Evolutionary conservation across 2,797 vertebrate genomes (phyloP).

Genomic region (Triplophysa yarkandensis): DNA sequence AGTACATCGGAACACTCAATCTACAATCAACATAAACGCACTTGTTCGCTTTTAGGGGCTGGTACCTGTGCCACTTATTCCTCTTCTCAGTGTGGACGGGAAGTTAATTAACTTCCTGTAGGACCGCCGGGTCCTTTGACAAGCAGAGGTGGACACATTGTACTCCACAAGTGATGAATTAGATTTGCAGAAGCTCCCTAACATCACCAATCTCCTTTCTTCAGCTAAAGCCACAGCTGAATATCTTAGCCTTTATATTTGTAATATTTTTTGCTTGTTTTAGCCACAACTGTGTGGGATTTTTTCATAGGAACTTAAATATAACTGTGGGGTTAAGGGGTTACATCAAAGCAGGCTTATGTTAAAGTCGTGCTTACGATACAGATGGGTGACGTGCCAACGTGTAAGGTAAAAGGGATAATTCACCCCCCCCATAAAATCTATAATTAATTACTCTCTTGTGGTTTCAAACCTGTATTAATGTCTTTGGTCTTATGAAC

Average conservation of each 20-base stretch:
- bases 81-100: conserved; percentile 57
- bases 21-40: conserved; percentile 14
- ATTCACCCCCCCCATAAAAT: too few relatives aligned
- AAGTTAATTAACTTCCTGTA: conserved; percentile 74
- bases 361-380: neutral
- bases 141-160: conserved; percentile 54
- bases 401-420: too few relatives aligned
- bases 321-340: neutral
- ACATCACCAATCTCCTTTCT: conserved; percentile 28
- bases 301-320: neutral
- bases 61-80: conserved; percentile 46
- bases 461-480: too few relatives aligned
- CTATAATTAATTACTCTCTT: too few relatives aligned
- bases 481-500: too few relatives aligned
- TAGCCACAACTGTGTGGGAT: neutral
- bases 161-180: conserved; percentile 73
- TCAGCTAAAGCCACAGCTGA: neutral
- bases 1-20: conserved; percentile 28
- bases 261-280: conserved; percentile 13
- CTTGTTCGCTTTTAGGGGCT: conserved; percentile 47
- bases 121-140: conserved; percentile 60
- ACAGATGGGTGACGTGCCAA: neutral
- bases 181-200: conserved; percentile 52
- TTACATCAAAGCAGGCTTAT: neutral
- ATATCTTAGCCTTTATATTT: too few relatives aligned